phyloP scores from a whole-genome alignment of 2,113 vertebrate genomes.

The Rynchops niger region DNA sequence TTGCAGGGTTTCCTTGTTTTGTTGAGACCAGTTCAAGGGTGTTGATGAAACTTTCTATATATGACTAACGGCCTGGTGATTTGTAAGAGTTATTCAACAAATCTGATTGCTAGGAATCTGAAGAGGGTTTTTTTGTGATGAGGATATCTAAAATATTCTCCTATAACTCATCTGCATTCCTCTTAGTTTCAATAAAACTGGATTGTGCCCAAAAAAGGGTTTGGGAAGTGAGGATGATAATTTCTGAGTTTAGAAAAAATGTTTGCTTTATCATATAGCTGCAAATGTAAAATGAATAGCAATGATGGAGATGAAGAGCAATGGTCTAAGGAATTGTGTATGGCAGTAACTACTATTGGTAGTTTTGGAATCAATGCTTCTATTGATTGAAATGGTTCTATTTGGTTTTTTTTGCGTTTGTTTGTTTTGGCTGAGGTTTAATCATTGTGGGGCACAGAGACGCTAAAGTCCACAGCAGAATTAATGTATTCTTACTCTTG shows the following conservation, averaged over 20 bases:
- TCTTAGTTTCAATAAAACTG: not conserved
- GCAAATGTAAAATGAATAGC: not conserved
- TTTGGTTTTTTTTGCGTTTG: not conserved
- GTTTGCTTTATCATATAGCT: not conserved
- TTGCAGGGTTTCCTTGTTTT: not conserved
- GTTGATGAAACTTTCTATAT: not conserved
- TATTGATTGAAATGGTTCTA: not conserved
- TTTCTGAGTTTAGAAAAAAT: not conserved
- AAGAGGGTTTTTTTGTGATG: not conserved
- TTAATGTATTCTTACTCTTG: not conserved
- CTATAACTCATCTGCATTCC: not conserved
- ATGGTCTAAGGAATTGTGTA: not conserved
- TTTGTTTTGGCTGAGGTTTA: not conserved
- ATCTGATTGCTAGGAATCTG: not conserved
- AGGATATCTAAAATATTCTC: not conserved
- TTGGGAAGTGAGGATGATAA: fast-evolving
- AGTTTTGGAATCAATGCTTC: not conserved
- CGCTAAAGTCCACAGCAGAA: not conserved
- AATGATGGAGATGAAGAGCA: not conserved
- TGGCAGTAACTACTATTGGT: not conserved
- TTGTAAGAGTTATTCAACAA: not conserved
- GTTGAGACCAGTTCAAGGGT: not conserved
- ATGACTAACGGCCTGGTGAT: not conserved
- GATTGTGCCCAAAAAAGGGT: not conserved
- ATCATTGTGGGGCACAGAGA: not conserved